These are phyloP conservation scores for Craniophora ligustri DNA, from an alignment of 2,888 invertebrate species.

Conservation along the genomic window DNA sequence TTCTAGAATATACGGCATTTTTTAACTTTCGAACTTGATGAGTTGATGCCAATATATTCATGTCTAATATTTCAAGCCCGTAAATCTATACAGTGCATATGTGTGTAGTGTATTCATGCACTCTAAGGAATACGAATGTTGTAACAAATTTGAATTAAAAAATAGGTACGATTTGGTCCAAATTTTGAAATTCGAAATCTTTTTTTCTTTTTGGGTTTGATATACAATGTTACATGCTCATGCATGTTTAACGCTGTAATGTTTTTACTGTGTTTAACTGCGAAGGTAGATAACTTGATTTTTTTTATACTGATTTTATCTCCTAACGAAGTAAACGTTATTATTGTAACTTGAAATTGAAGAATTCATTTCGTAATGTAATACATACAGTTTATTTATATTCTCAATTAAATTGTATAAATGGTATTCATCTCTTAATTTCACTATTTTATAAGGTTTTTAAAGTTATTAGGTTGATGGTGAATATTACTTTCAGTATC, in stretches of 20 bases:
- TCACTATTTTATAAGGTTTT: too few relatives aligned
- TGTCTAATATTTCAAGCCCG: not conserved
- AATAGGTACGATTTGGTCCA: slow-evolving; percentile 29
- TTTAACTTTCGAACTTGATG: not conserved
- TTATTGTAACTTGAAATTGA: too few relatives aligned
- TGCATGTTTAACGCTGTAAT: slow-evolving; percentile 12
- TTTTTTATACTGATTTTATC: too few relatives aligned
- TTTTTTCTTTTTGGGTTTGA: slow-evolving; percentile 26
- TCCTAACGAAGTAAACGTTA: too few relatives aligned
- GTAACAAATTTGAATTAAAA: slow-evolving; percentile 30
- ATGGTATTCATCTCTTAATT: too few relatives aligned
- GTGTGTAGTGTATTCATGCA: too few relatives aligned
- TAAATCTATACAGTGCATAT: not conserved
- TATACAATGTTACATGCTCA: slow-evolving; percentile 17
- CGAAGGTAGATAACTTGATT: slow-evolving; percentile 9
- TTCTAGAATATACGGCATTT: not conserved
- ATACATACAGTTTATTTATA: too few relatives aligned
- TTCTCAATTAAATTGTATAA: too few relatives aligned
- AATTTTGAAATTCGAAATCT: slow-evolving; percentile 50
- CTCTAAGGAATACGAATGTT: slow-evolving; percentile 16
- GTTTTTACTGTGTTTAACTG: slow-evolving; percentile 38
- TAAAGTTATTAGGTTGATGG: too few relatives aligned
- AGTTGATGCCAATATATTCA: not conserved
- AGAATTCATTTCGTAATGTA: too few relatives aligned
- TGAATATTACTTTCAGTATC: too few relatives aligned